Evolutionary conservation across 1,140 invertebrate species (phyloP), one percentile per base, ranked within the genome.

Genomic region (Melipona quadrifasciata): DNA sequence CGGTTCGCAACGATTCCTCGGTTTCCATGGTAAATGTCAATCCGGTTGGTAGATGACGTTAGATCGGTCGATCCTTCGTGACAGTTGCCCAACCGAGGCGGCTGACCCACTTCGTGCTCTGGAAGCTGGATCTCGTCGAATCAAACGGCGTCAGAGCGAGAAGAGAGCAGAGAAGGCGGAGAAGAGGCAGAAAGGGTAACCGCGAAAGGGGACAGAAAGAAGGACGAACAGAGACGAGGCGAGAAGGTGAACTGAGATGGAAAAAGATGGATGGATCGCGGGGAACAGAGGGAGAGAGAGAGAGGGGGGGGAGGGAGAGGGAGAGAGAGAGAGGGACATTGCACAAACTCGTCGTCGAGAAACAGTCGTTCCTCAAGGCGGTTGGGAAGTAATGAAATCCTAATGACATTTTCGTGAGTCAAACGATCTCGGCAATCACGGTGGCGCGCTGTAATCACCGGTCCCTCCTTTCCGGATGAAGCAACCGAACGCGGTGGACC

Each of bases 331-430:
- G 68, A 53, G 84, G 65, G n/a, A 84, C 51, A 81, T 92, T 92
- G 89, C 90, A 88, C 80, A 91, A 92, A 92, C 84, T 85, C 82
- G 87, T 85, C 81, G 76, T 31, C 77, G 77, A 68, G 82, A 85
- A 76, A 47, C 79, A 64, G 86, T 91, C 82, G 80, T 88, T 85
- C 85, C 82, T 89, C 87, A 78, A 86, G 90, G 86, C 87, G 86
- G 86, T 92, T 88, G 84, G 39, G 84, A 89, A 87, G 89, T 91
- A 91, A 92, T 91, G 92, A 93, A 93, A 93, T 91, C 87, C 91
- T 93, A 93, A 94, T 93, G 92, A 93, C 92, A 93, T 93, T 94
- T 93, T 93, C 91, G 92, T 91, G 91, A 92, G 91, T 84, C 87
- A 90, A 91, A 90, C 89, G 88, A 90, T 90, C 89, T 88, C 87